phyloP scores from a whole-genome alignment of 1,140 invertebrate genomes.

The Pseudomyrmex pallidus region DNA sequence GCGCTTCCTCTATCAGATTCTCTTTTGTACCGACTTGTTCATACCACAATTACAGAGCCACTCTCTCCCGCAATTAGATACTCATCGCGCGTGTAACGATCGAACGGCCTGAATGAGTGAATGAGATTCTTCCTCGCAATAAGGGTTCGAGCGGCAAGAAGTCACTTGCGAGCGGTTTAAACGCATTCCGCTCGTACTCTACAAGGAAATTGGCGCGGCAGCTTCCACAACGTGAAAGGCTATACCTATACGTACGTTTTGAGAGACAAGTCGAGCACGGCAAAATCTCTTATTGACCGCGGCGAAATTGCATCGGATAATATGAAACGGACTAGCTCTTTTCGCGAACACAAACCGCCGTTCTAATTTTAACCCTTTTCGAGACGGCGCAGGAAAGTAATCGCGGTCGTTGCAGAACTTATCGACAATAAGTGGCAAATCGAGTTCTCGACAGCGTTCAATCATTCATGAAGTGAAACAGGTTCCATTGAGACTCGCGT shows the following conservation, averaged over 20 bases:
- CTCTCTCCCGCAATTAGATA: slow-evolving; percentile 54
- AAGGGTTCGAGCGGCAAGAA: slow-evolving; percentile 1
- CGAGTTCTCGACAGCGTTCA: slow-evolving; percentile 42
- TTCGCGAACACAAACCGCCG: slow-evolving; percentile 18
- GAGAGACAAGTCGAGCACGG: slow-evolving; percentile 23
- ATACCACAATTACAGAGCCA: slow-evolving; percentile 6
- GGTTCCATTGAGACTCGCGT: slow-evolving; percentile 44
- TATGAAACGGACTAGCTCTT: slow-evolving; percentile 8
- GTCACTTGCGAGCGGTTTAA: slow-evolving; percentile 30
- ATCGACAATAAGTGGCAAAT: slow-evolving; percentile 43
- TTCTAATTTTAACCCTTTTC: slow-evolving; percentile 48
- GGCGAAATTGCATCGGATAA: not conserved
- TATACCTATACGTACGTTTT: not conserved
- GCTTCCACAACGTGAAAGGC: slow-evolving; percentile 32
- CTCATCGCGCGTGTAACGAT: slow-evolving; percentile 33
- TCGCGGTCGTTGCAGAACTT: slow-evolving; percentile 3
- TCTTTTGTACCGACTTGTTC: slow-evolving; percentile 27
- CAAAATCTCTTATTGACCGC: slow-evolving; percentile 15
- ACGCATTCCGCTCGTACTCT: slow-evolving; percentile 42
- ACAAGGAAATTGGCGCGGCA: slow-evolving; percentile 22
- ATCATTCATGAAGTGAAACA: slow-evolving; percentile 52
- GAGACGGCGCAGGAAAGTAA: slow-evolving; percentile 34
- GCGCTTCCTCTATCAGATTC: slow-evolving; percentile 27
- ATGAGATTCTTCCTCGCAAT: slow-evolving; percentile 49
- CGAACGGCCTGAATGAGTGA: slow-evolving; percentile 28